Evolutionary conservation across 1,140 invertebrate genomes (phyloP), one percentile per base, ranked within the genome.

Genomic region (Bicyclus anynana): DNA sequence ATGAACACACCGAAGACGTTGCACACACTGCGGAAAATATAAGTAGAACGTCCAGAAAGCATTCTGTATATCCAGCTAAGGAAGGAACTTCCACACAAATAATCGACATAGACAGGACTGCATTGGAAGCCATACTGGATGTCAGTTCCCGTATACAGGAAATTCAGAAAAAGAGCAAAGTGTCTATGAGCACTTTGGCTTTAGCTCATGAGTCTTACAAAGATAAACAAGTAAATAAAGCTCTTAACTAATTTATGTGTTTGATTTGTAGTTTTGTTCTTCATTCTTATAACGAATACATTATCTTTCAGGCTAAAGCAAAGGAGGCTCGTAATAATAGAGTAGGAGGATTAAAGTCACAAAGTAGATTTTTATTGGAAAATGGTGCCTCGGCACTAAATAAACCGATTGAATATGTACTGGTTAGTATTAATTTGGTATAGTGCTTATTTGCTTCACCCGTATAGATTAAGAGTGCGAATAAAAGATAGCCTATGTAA

Each of bases 351-450:
- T 57, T 93, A 9, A 91, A 89, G 68, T 80, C 90, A 5, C 90
- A 90, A 16, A 91, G 93, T 64, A 89, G 90, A 55, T 92, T 92
- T 71, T 74, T 94, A 10, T 80, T 94, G 35, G 93, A 94, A 63
- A 90, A 91, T 53, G 91, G 90, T 26, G 91, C 92, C n/a, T 80
- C 89, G 14, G 89, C 91, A 63, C 78, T 92, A 42, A 89, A 91
- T 62, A 77, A 90, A 37, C 84, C 91, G 2, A 62, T 80, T 14
- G 90, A 91, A 26, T 89, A 91, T 56, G 80, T 94, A 0, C 83
- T 93, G 70, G 92, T 88, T 16, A 21, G 44, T 47, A 54, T 27
- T 6, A 21, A 6, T 10, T 33, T 33, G 5, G 1, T 27, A 7
- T 27, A 27, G 10, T 5, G 5, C 10, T 9, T 4, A 7, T 0